Evolutionary conservation across 2,888 invertebrate species (phyloP).

Genomic region (Xanthorhoe designata): DNA sequence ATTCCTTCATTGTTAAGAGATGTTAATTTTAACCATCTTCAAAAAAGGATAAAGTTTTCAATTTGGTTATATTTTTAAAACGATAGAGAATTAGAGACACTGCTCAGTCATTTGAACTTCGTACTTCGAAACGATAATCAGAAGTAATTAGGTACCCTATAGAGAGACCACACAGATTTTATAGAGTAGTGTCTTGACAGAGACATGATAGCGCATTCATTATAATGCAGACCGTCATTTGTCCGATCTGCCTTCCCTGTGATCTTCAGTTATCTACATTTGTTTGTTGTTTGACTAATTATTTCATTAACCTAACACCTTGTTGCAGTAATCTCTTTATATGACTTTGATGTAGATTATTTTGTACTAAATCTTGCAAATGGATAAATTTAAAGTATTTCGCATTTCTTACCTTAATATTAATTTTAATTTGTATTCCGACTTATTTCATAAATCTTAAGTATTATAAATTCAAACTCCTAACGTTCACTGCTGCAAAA

Average conservation of each 20-base stretch:
- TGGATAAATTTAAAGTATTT: neutral
- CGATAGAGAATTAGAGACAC: too few relatives aligned
- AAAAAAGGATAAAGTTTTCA: too few relatives aligned
- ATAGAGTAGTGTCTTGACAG: conserved; percentile 22
- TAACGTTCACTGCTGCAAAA: too few relatives aligned
- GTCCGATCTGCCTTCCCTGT: conserved; percentile 53
- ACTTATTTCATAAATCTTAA: too few relatives aligned
- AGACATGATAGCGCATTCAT: conserved; percentile 55
- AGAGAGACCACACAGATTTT: conserved; percentile 25
- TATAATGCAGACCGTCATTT: conserved; percentile 53
- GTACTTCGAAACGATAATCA: too few relatives aligned
- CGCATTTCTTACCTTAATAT: neutral
- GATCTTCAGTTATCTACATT: conserved; percentile 51
- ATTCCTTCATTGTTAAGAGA: too few relatives aligned
- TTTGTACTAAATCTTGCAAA: neutral
- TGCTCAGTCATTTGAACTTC: too few relatives aligned
- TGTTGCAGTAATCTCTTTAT: conserved; percentile 35
- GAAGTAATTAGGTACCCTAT: too few relatives aligned
- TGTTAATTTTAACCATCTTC: too few relatives aligned
- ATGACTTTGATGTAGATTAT: conserved; percentile 5
- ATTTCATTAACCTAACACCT: conserved; percentile 45
- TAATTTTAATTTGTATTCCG: neutral
- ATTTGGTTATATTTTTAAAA: too few relatives aligned
- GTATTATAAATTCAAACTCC: too few relatives aligned
- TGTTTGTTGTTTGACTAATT: conserved; percentile 53